A percentile compares a stretch with the other conserved stretches of the same genome.
Conservation (phyloP, 1,140 invertebrate species). For the Penaeus vannamei region DNA sequence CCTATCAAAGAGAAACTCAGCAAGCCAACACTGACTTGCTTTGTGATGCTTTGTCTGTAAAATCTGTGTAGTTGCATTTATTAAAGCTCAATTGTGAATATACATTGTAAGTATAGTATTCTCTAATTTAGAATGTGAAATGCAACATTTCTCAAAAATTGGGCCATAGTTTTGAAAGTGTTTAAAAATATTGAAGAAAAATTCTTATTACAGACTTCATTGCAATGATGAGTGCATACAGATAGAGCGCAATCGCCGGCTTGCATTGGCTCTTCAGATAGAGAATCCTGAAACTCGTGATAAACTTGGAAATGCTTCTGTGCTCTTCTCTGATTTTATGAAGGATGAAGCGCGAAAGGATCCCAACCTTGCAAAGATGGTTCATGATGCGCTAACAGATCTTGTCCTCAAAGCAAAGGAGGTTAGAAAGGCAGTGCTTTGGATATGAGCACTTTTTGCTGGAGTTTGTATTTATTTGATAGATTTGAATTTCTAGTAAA, state of each 20-base stretch:
- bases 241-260: conserved; percentile 86
- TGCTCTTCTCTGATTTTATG: conserved; percentile 89
- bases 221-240: conserved; percentile 93
- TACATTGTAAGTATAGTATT: too few relatives aligned
- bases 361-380: conserved; percentile 83
- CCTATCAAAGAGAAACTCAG: too few relatives aligned
- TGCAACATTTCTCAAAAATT: too few relatives aligned
- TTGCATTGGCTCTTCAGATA: conserved; percentile 92
- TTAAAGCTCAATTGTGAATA: too few relatives aligned
- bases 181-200: not conserved
- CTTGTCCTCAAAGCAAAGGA: conserved; percentile 91
- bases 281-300: conserved; percentile 87
- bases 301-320: conserved; percentile 75
- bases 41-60: too few relatives aligned
- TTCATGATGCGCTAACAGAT: conserved; percentile 88
- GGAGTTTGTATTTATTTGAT: not conserved
- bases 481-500: too few relatives aligned
- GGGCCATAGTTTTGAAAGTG: not conserved
- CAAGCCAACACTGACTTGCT: too few relatives aligned
- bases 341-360: conserved; percentile 89
- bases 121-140: too few relatives aligned
- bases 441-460: conserved; percentile 8
- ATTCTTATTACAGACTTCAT: conserved; percentile 78
- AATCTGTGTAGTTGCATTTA: too few relatives aligned
- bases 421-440: conserved; percentile 72